Conservation (phyloP, 2,797 vertebrate genomes). For the Cygnus olor region DNA sequence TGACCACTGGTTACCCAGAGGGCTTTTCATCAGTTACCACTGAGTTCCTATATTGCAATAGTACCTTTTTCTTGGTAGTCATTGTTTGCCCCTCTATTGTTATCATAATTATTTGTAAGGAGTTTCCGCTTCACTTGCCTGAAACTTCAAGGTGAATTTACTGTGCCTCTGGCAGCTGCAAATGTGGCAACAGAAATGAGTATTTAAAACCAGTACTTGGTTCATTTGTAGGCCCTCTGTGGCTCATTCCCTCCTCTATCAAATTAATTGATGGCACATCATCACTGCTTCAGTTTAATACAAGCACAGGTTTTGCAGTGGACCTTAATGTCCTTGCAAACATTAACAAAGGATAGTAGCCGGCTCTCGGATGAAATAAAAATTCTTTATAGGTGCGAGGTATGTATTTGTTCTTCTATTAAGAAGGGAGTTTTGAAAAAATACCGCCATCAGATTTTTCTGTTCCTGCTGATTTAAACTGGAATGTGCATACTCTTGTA, state of each 20-base stretch:
- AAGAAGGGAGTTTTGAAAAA: not conserved
- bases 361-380: not conserved
- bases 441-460: not conserved
- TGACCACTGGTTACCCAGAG: not conserved
- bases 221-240: conserved; percentile 8
- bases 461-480: not conserved
- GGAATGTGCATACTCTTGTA: not conserved
- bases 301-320: not conserved
- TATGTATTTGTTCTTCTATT: not conserved
- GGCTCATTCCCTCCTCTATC: not conserved
- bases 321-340: not conserved
- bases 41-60: not conserved
- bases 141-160: not conserved
- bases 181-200: not conserved
- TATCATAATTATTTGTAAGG: not conserved
- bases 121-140: not conserved
- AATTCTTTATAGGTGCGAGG: not conserved
- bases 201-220: not conserved
- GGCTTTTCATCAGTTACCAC: not conserved
- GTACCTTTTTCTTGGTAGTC: not conserved
- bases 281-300: not conserved
- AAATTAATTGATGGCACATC: not conserved
- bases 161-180: not conserved
- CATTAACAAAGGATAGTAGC: not conserved
- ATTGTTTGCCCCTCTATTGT: not conserved